Percentiles rank a stretch among this genome's conserved stretches.
phyloP scores from a whole-genome alignment of 2,797 vertebrate genomes.

The Lithobates sylvaticus region DNA sequence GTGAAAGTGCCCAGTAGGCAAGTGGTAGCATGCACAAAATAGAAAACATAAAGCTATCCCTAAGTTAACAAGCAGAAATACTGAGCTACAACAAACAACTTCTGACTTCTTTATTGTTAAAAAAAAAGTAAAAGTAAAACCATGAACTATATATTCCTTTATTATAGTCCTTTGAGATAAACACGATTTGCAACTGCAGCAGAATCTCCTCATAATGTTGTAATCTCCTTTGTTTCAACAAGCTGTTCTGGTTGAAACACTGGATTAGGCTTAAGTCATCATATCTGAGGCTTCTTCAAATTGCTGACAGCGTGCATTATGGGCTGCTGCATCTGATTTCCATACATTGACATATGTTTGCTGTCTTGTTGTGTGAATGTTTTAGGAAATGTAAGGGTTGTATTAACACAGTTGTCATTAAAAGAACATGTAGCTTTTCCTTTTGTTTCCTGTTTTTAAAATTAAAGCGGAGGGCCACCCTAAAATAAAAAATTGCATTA shows the following conservation, averaged over 20 bases:
- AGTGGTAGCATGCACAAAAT: too few relatives aligned
- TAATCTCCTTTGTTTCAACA: slow-evolving; percentile 13
- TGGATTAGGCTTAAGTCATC: slow-evolving; percentile 10
- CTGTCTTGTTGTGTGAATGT: neutral
- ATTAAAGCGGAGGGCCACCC: too few relatives aligned
- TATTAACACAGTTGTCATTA: neutral
- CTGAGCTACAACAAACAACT: neutral
- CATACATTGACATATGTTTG: slow-evolving; percentile 27
- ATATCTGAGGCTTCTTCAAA: neutral
- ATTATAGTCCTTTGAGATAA: slow-evolving; percentile 6
- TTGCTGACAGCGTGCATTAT: slow-evolving; percentile 12
- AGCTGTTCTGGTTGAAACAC: neutral
- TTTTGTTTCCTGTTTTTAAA: neutral
- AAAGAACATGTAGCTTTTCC: neutral
- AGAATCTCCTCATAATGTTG: neutral
- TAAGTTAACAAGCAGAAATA: neutral
- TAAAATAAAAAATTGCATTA: too few relatives aligned
- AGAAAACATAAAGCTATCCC: neutral
- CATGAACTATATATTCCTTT: neutral
- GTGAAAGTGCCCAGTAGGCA: too few relatives aligned
- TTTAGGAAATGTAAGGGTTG: slow-evolving; percentile 22
- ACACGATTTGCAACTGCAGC: neutral
- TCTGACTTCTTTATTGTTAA: neutral
- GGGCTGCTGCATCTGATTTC: neutral
- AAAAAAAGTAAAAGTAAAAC: neutral